Evolutionary conservation across 2,113 vertebrate species (phyloP).

Genomic region (Jacana jacana): DNA sequence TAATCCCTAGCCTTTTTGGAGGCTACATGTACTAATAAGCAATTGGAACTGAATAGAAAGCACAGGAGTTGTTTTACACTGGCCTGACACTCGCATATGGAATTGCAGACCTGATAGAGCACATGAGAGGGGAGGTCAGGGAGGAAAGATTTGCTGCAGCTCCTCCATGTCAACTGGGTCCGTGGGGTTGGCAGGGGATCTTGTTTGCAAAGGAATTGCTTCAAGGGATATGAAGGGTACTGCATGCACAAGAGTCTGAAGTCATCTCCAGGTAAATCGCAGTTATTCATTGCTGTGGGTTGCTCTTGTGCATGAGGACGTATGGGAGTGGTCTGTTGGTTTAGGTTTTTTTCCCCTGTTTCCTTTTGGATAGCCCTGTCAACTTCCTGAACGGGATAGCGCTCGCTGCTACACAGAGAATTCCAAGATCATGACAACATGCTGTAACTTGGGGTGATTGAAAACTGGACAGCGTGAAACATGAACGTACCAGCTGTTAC

Average conservation of each 20-base stretch:
- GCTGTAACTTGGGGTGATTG: neutral
- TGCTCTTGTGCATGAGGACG: neutral
- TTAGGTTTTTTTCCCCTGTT: neutral
- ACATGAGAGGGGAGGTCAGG: fast-evolving
- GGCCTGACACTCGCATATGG: neutral
- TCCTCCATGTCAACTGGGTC: neutral
- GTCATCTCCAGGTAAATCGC: neutral
- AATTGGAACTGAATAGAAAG: neutral
- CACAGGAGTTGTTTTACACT: neutral
- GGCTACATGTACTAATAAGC: neutral
- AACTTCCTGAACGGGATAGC: neutral
- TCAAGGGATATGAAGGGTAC: neutral
- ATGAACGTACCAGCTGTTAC: fast-evolving
- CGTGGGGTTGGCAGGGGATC: fast-evolving
- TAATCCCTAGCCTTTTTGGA: neutral
- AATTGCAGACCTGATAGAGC: neutral
- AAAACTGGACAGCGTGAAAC: neutral
- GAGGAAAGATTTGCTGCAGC: neutral
- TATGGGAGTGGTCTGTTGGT: neutral
- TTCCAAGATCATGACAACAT: neutral
- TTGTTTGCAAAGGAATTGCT: neutral
- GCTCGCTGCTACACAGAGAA: neutral
- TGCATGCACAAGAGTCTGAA: neutral
- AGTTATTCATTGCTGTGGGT: neutral
- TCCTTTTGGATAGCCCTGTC: neutral